Percentiles rank a stretch among this genome's conserved stretches.
These are phyloP conservation scores for Falco naumanni DNA, from an alignment of 2,797 vertebrate species.

Conservation along the genomic window DNA sequence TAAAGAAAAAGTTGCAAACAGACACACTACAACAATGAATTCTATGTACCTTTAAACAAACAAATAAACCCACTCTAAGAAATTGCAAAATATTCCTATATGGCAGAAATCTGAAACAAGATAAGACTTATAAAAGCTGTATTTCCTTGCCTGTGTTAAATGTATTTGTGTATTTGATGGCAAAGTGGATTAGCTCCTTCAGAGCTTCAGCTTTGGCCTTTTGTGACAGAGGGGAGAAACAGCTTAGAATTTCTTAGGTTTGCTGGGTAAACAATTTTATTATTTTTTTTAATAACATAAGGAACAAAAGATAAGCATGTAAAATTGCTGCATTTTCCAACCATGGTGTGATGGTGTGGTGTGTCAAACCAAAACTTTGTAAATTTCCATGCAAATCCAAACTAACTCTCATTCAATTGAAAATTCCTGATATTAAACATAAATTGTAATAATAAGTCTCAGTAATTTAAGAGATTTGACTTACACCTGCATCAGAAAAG, in stretches of 20 bases:
- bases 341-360: too few relatives aligned
- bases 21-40: rapidly evolving
- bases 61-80: not conserved
- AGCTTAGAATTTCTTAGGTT: not conserved
- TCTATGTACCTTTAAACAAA: not conserved
- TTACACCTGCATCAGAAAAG: not conserved
- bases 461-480: too few relatives aligned
- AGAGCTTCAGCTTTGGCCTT: not conserved
- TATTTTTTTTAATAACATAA: not conserved
- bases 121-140: not conserved
- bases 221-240: not conserved
- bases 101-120: not conserved
- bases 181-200: not conserved
- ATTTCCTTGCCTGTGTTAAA: not conserved
- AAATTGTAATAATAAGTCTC: not conserved
- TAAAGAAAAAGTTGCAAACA: not conserved
- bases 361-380: not conserved
- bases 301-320: not conserved
- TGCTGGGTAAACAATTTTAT: not conserved
- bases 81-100: not conserved
- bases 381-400: not conserved
- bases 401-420: not conserved
- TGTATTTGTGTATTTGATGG: not conserved
- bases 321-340: not conserved
- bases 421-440: not conserved